Evolutionary conservation across 1,140 invertebrate genomes (phyloP).

Genomic region (Archivesica marissinica): DNA sequence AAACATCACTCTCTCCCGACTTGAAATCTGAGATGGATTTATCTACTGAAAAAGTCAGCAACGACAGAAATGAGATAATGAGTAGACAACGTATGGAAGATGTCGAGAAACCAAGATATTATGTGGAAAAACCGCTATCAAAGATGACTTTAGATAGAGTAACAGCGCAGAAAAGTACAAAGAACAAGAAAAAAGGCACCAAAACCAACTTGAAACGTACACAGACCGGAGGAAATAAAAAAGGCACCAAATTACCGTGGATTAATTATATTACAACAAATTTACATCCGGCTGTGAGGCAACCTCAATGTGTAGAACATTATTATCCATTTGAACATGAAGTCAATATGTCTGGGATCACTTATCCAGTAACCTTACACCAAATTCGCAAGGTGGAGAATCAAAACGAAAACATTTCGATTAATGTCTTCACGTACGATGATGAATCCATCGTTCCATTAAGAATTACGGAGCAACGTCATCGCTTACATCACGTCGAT

Average conservation of each 20-base stretch:
- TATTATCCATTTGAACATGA: background rate
- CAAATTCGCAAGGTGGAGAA: conserved; percentile 29
- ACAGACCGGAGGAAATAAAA: background rate
- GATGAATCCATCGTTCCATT: conserved; percentile 10
- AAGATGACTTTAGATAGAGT: conserved; percentile 1
- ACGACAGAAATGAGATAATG: background rate
- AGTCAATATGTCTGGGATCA: background rate
- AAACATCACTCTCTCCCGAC: background rate
- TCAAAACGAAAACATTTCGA: conserved; percentile 20
- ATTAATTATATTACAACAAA: conserved; percentile 10
- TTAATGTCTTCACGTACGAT: conserved; percentile 28
- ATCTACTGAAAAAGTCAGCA: background rate
- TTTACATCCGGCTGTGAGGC: too few relatives aligned
- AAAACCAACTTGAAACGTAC: background rate
- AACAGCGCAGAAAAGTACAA: background rate
- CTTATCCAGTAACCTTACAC: conserved; percentile 3
- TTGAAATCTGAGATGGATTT: background rate
- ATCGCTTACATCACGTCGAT: conserved; percentile 1
- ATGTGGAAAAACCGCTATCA: conserved; percentile 35
- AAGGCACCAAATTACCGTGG: background rate
- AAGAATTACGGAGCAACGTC: conserved; percentile 4
- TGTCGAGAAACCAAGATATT: conserved; percentile 13
- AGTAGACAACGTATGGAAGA: background rate
- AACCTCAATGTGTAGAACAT: background rate
- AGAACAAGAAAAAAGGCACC: background rate